Conservation (phyloP, 2,888 invertebrate genomes). For the Xestia ashworthii region DNA sequence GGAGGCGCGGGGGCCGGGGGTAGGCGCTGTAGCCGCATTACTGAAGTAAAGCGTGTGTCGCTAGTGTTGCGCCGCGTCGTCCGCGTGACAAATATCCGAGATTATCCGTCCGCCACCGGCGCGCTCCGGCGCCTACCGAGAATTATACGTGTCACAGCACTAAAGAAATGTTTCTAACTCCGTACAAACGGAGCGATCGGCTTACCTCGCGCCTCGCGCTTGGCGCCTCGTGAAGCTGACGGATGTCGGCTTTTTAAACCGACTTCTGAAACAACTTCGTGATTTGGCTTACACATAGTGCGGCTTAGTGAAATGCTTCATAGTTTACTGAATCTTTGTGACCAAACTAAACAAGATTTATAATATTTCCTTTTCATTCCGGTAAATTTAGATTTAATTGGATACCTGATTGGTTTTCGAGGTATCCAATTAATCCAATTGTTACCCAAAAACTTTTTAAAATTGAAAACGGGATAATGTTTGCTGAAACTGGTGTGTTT, state of each 20-base stretch:
- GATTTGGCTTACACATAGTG: conserved; percentile 7
- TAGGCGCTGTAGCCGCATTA: conserved; percentile 12
- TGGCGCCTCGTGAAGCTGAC: neutral
- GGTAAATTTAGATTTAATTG: neutral
- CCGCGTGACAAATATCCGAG: conserved; percentile 49
- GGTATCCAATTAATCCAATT: neutral
- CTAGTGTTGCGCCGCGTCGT: conserved; percentile 20
- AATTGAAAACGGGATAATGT: neutral
- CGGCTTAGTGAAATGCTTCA: neutral
- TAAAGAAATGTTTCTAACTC: conserved; percentile 30
- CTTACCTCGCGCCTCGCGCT: conserved; percentile 28
- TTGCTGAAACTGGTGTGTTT: neutral
- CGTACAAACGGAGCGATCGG: conserved; percentile 39
- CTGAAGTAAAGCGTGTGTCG: conserved; percentile 24
- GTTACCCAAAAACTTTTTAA: neutral
- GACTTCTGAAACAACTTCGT: conserved; percentile 17
- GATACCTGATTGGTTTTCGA: neutral
- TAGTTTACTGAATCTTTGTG: neutral
- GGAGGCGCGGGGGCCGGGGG: neutral
- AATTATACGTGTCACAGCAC: conserved; percentile 43
- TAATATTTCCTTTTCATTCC: neutral
- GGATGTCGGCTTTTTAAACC: conserved; percentile 3
- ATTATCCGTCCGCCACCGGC: conserved; percentile 36
- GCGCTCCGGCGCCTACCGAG: conserved; percentile 25
- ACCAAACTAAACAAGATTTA: neutral